Percentiles rank a stretch among this genome's conserved stretches.
Evolutionary conservation across 2,113 vertebrate species (phyloP).

Genomic region (Danio rerio): GRCz12tu NC_133181.1:11875001-11875500

Average conservation of each 20-base stretch:
- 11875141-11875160: background rate
- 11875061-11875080: constrained; percentile 1
- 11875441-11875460: too few species aligned
- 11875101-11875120: background rate
- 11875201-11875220: background rate
- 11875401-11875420: too few species aligned
- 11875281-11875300: too few species aligned
- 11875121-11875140: background rate
- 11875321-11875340: too few species aligned
- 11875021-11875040: background rate
- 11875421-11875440: too few species aligned
- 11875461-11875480: too few species aligned
- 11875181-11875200: constrained; percentile 15
- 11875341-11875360: too few species aligned
- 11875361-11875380: too few species aligned
- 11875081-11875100: background rate
- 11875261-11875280: background rate
- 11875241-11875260: background rate
- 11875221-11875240: background rate
- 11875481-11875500: too few species aligned
- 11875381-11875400: too few species aligned
- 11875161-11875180: background rate
- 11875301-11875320: too few species aligned
- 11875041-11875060: background rate
- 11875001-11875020: background rate